These are phyloP conservation scores for Cerastis leucographa DNA, from an alignment of 2,888 invertebrate species.

Conservation along the genomic window DNA sequence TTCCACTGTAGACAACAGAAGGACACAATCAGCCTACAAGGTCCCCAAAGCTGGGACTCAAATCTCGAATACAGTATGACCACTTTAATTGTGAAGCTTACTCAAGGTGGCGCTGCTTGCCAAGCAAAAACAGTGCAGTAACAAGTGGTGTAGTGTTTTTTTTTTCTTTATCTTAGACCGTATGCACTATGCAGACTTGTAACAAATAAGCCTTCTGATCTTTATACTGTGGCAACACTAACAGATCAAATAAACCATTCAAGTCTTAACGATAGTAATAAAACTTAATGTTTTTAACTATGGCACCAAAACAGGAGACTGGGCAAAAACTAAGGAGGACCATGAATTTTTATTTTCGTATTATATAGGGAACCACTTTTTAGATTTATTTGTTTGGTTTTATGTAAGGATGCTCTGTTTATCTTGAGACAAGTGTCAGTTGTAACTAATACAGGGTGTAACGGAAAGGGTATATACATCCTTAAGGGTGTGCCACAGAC, in stretches of 20 bases:
- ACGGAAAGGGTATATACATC: too few relatives aligned
- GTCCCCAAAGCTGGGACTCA: neutral
- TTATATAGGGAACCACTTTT: constrained; percentile 40
- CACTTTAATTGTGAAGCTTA: neutral
- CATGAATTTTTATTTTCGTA: constrained; percentile 55
- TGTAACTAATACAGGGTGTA: too few relatives aligned
- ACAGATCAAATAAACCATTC: constrained; percentile 61
- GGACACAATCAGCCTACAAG: neutral
- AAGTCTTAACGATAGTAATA: constrained; percentile 57
- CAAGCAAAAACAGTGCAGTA: neutral
- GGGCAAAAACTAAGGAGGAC: constrained; percentile 51
- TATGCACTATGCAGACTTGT: neutral
- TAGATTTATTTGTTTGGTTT: constrained; percentile 28
- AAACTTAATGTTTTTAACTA: constrained; percentile 63
- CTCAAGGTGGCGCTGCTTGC: neutral
- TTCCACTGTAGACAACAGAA: neutral
- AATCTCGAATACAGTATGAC: neutral
- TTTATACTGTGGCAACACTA: constrained; percentile 24
- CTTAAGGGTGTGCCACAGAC: too few relatives aligned
- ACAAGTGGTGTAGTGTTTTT: neutral
- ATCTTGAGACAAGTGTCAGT: neutral
- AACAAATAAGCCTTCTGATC: constrained; percentile 25
- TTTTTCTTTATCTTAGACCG: neutral
- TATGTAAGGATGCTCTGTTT: neutral
- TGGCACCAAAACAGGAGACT: constrained; percentile 57